A percentile compares a stretch with the other conserved stretches of the same genome.
These are phyloP conservation scores for human DNA, from an alignment of 2,113 vertebrate species.

Conservation along the genomic window GRCh38 chr1:73726501-73727000, in stretches of 20 bases:
- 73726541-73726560: slow-evolving; percentile 3
- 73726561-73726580: neutral
- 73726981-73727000: slow-evolving; percentile 60
- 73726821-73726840: neutral
- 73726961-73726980: slow-evolving; percentile 60
- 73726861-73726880: slow-evolving; percentile 30
- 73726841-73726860: slow-evolving; percentile 51
- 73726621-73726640: slow-evolving; percentile 17
- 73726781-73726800: slow-evolving; percentile 52
- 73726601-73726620: neutral
- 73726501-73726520: neutral
- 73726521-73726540: neutral
- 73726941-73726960: slow-evolving; percentile 50
- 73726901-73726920: slow-evolving; percentile 46
- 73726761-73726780: slow-evolving; percentile 28
- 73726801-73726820: slow-evolving; percentile 59
- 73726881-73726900: slow-evolving; percentile 4
- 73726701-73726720: slow-evolving; percentile 53
- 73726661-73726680: neutral
- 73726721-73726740: slow-evolving; percentile 28
- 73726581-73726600: slow-evolving; percentile 2
- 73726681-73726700: slow-evolving; percentile 47
- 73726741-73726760: slow-evolving; percentile 65
- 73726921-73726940: slow-evolving; percentile 54
- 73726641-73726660: slow-evolving; percentile 44